Percentiles rank a stretch among this genome's conserved stretches.
phyloP scores from a whole-genome alignment of 2,888 invertebrate genomes.

The Drosophila monieri region DNA sequence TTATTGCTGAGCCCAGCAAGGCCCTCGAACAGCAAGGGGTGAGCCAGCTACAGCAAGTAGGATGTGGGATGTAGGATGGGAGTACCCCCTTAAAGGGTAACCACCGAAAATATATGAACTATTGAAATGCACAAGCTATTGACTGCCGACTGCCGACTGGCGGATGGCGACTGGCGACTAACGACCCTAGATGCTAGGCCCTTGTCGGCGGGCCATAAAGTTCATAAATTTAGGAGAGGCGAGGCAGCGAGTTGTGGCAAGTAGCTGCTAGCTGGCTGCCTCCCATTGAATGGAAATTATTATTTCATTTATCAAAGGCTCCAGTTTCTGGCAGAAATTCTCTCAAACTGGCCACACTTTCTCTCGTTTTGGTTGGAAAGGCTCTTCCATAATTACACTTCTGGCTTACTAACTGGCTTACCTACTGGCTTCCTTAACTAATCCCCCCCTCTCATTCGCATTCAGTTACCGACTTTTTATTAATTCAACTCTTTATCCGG shows the following conservation, averaged over 20 bases:
- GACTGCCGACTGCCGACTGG: slow-evolving; percentile 41
- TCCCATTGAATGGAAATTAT: slow-evolving; percentile 46
- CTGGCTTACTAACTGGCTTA: slow-evolving; percentile 29
- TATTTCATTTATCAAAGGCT: slow-evolving; percentile 41
- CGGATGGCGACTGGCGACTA: slow-evolving; percentile 9
- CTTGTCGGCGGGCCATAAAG: slow-evolving; percentile 36
- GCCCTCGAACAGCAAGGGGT: background rate
- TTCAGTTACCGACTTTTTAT: slow-evolving; percentile 35
- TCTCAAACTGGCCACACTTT: no score
- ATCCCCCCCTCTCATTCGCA: slow-evolving; percentile 5
- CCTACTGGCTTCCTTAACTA: slow-evolving; percentile 35
- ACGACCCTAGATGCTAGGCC: slow-evolving; percentile 20
- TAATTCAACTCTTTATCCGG: slow-evolving; percentile 42
- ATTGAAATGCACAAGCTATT: slow-evolving; percentile 58
- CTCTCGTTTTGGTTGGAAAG: no score
- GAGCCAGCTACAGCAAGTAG: no score
- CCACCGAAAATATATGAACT: slow-evolving; percentile 52
- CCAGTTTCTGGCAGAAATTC: slow-evolving; percentile 10
- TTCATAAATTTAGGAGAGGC: slow-evolving; percentile 33
- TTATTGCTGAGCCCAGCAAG: slow-evolving; percentile 55
- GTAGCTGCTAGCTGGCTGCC: no score
- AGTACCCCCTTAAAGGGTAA: slow-evolving; percentile 11
- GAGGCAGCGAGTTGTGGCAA: slow-evolving; percentile 19
- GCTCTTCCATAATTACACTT: slow-evolving; percentile 39
- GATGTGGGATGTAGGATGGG: background rate